Conservation (phyloP, 2,113 vertebrate species). For the Eira barbara region DNA sequence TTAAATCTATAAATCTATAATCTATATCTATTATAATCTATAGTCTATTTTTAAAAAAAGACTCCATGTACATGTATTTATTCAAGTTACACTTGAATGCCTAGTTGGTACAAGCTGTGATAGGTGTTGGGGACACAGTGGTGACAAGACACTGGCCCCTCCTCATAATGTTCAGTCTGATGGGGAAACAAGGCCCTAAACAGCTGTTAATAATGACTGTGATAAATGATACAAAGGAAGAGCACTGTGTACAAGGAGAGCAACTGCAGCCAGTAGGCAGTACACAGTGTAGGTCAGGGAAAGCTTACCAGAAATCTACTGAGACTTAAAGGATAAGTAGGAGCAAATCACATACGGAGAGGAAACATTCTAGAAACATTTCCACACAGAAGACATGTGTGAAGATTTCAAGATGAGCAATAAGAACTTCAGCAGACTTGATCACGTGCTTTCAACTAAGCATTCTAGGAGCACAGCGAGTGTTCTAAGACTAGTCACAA, state of each 20-base stretch:
- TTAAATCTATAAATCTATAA: too few relatives aligned
- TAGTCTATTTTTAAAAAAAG: neutral
- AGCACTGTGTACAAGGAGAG: neutral
- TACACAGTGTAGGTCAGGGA: neutral
- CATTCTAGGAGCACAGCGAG: neutral
- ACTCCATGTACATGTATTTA: neutral
- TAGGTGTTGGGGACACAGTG: neutral
- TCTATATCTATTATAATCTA: too few relatives aligned
- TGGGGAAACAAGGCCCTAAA: neutral
- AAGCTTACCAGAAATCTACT: neutral
- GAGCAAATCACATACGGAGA: neutral
- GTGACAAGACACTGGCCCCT: neutral
- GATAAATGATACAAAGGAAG: neutral
- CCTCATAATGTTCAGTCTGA: neutral
- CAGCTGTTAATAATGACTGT: neutral
- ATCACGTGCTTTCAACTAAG: neutral
- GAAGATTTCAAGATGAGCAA: neutral
- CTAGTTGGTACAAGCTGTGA: neutral
- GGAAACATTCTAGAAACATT: constrained; percentile 16
- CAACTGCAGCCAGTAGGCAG: neutral
- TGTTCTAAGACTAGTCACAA: neutral
- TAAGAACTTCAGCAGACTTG: neutral
- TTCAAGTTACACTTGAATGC: neutral
- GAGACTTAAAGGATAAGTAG: neutral
- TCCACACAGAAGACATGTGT: neutral